Conservation (phyloP, 2,888 invertebrate genomes). For the Aphodius granarius region DNA sequence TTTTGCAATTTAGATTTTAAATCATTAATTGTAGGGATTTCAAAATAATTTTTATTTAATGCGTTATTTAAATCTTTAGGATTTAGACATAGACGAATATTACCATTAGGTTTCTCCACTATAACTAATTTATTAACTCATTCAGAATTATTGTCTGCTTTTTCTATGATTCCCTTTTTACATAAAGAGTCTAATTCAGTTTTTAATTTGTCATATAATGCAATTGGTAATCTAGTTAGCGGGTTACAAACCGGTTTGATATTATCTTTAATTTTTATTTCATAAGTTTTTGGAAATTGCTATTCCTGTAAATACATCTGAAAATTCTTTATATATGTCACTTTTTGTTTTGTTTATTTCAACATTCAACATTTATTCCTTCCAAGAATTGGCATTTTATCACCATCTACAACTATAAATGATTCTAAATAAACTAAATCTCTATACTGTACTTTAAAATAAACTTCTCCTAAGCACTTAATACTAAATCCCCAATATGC, state of each 20-base stretch:
- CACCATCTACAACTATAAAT: not conserved
- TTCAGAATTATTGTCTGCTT: slow-evolving; percentile 25
- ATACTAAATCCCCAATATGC: not conserved
- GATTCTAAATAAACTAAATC: not conserved
- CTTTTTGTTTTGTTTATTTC: slow-evolving; percentile 5
- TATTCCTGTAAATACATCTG: slow-evolving; percentile 23
- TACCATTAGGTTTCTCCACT: slow-evolving; percentile 37
- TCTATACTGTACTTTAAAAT: not conserved
- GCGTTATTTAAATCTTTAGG: slow-evolving; percentile 36
- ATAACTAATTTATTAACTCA: slow-evolving; percentile 37
- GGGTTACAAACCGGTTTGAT: slow-evolving; percentile 16
- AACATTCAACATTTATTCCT: not conserved
- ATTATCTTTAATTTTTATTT: slow-evolving; percentile 22
- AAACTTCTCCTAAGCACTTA: not conserved
- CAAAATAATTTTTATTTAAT: slow-evolving; percentile 31
- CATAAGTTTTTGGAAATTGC: slow-evolving; percentile 19
- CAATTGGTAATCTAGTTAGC: slow-evolving; percentile 21
- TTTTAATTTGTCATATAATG: slow-evolving; percentile 20
- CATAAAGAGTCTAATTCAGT: slow-evolving; percentile 14
- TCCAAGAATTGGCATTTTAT: not conserved
- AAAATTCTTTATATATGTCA: slow-evolving; percentile 14
- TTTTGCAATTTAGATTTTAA: slow-evolving; percentile 29
- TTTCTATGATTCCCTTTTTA: slow-evolving; percentile 22
- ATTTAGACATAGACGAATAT: slow-evolving; percentile 39
- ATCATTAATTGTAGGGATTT: slow-evolving; percentile 35